Base-by-base conservation (phyloP, 2,888 invertebrate species). In the Brachyptera putata region DNA sequence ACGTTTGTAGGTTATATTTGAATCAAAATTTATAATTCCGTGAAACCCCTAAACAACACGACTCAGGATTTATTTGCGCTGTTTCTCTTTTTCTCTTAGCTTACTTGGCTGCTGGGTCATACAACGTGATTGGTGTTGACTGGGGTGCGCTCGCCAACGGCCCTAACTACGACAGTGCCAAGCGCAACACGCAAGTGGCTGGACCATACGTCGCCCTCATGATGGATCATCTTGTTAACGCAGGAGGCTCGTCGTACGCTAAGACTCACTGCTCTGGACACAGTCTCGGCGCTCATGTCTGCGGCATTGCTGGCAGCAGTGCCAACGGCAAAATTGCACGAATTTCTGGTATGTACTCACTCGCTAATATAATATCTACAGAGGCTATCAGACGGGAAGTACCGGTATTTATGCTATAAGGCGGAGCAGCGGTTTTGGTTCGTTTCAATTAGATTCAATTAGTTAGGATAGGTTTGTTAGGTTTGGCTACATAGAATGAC, bases 251-350 rank as follows among this genome's bases (percentile, higher is more conserved):
- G 0, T 66, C 68, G 0, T 59, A 69, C 1, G 53, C 66, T 5
- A 62, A 69, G 34, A 65, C 76, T 3, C 75, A 76, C 58, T 64
- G 74, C 22, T 26, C 74, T 18, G 75, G 75, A 0, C 75, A 75
- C 64, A 74, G 75, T 66, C 67, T 76, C 4, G 75, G 75, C 5
- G 74, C 74, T 1, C 75, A 75, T 24, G 66, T 74, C 1, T 73
- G 73, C 7, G 74, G 74, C 24, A 68, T 68, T 26, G 66, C 71
- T 2, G 74, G 74, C 1, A 46, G 43, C 18, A 63, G 60, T 24
- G 49, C 67, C 4, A 60, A 64, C 0, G 70, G 71, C 24, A 71
- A 69, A 66, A 61, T 79, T 18, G 70, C 67, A 3, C 70, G 79
- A 58, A 77, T 80, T 36, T 77, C 77, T 39, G 62, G 64, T 64